Conservation (phyloP, 2,797 vertebrate genomes). For the Cyclura pinguis region DNA sequence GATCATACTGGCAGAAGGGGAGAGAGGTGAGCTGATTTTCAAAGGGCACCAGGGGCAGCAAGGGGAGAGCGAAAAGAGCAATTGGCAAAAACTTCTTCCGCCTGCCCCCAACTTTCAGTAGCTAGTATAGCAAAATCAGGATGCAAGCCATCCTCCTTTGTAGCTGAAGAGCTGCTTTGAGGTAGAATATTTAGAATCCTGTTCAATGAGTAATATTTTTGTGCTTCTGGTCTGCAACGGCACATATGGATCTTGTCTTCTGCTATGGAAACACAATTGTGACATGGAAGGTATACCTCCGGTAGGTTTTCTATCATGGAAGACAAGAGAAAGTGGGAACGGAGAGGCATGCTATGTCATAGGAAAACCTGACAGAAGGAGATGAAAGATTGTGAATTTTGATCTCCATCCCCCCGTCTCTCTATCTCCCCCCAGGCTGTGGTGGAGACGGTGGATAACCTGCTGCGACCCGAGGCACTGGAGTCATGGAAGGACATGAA, state of each 20-base stretch:
- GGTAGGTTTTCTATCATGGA: background rate
- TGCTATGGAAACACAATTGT: background rate
- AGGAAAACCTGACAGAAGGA: background rate
- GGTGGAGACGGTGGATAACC: conserved; percentile 93
- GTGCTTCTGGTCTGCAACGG: background rate
- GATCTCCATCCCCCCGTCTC: background rate
- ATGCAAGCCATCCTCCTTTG: background rate
- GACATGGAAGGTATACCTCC: background rate
- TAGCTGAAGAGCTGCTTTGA: background rate
- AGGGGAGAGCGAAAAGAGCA: too few species aligned
- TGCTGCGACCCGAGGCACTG: conserved; percentile 89
- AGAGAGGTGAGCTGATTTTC: background rate
- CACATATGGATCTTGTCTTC: background rate
- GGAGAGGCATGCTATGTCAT: background rate
- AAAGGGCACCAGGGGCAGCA: background rate
- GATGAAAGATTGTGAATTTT: background rate
- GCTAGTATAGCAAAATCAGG: background rate
- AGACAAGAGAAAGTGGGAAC: background rate
- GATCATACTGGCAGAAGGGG: background rate
- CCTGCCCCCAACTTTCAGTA: background rate
- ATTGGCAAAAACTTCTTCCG: background rate
- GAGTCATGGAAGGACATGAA: conserved; percentile 97
- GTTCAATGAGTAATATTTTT: background rate
- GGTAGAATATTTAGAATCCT: background rate
- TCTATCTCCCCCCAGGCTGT: conserved; percentile 84